Evolutionary conservation across 1,140 invertebrate species (phyloP).

Genomic region (Polypedilum vanderplanki): DNA sequence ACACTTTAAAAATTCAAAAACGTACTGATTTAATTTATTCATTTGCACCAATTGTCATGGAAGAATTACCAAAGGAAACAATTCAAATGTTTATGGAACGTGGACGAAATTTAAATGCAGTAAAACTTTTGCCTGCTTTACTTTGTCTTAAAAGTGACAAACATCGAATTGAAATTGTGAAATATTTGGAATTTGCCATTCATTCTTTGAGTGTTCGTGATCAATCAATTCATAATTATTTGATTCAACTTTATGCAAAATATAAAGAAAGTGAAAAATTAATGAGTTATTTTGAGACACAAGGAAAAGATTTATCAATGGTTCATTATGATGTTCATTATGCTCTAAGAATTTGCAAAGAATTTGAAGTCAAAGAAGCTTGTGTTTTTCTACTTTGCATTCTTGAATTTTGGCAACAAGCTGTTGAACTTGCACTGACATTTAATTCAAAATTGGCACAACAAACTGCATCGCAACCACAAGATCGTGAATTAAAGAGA

Average conservation of each 20-base stretch:
- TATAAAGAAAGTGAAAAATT: conserved; percentile 62
- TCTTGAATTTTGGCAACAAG: conserved; percentile 84
- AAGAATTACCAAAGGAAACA: conserved; percentile 72
- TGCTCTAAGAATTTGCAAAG: conserved; percentile 65
- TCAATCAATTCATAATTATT: conserved; percentile 85
- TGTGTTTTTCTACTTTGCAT: conserved; percentile 90
- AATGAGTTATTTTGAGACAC: conserved; percentile 73
- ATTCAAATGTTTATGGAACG: conserved; percentile 74
- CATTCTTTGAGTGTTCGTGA: conserved; percentile 71
- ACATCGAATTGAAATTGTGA: conserved; percentile 65
- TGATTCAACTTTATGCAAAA: conserved; percentile 78
- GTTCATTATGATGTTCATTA: conserved; percentile 77
- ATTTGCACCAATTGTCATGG: conserved; percentile 77
- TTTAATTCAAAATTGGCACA: conserved; percentile 82
- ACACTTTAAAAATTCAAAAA: conserved; percentile 62
- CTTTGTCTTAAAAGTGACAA: conserved; percentile 60
- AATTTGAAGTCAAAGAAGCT: conserved; percentile 62
- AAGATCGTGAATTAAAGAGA: conserved; percentile 70
- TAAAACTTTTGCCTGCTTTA: conserved; percentile 72
- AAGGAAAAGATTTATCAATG: conserved; percentile 58
- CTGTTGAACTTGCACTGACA: conserved; percentile 83
- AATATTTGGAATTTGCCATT: conserved; percentile 85
- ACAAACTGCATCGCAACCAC: conserved; percentile 70
- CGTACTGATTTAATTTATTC: conserved; percentile 81
- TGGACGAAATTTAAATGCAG: conserved; percentile 64